These are phyloP conservation scores for Papilio polyxenes DNA, from an alignment of 1,140 invertebrate genomes.

Conservation along the genomic window DNA sequence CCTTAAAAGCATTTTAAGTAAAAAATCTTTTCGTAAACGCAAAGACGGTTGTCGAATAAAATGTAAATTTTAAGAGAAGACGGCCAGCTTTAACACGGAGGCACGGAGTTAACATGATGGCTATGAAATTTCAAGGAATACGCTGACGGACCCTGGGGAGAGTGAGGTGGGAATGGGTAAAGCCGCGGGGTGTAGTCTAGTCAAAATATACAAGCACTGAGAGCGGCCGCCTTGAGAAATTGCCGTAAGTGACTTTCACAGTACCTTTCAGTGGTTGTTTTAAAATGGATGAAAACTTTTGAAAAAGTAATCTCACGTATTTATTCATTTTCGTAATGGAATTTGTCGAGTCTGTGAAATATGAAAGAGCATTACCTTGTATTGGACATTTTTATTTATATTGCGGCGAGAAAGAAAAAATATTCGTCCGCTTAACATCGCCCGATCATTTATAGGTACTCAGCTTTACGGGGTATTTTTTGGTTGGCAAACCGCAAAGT, in stretches of 20 bases:
- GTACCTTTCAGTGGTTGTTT: conserved; percentile 43
- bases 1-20: conserved; percentile 6
- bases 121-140: conserved; percentile 14
- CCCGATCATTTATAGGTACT: conserved; percentile 9
- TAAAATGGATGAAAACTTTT: conserved; percentile 53
- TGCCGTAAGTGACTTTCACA: conserved; percentile 44
- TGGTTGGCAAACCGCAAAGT: conserved; percentile 26
- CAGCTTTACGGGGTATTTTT: conserved; percentile 13
- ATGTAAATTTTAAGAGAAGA: conserved; percentile 14
- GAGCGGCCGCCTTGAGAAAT: conserved; percentile 45
- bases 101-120: background rate
- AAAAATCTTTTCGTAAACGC: conserved; percentile 18
- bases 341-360: conserved; percentile 52
- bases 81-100: background rate
- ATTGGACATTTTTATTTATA: conserved; percentile 30
- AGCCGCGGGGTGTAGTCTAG: background rate
- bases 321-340: conserved; percentile 64
- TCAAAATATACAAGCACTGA: conserved; percentile 20
- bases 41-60: conserved; percentile 16
- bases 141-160: background rate
- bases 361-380: conserved; percentile 41
- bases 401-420: background rate
- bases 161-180: conserved; percentile 13
- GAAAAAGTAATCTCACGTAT: conserved; percentile 49
- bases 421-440: conserved; percentile 1